Conservation (phyloP, 1,140 invertebrate genomes). For the Tetragonula clypearis region DNA sequence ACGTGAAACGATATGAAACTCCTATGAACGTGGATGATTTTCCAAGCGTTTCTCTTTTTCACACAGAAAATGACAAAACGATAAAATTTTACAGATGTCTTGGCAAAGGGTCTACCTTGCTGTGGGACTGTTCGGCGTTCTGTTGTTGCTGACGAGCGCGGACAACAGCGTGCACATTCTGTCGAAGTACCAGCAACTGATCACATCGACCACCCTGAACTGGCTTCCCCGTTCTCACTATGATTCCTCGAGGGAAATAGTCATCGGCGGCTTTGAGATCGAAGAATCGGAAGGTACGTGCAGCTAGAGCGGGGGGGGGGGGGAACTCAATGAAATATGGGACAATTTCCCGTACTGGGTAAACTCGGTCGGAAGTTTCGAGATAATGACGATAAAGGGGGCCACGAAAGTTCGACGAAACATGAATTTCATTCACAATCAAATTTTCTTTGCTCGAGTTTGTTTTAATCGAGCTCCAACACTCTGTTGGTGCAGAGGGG, state of each 20-base stretch:
- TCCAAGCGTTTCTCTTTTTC: no score
- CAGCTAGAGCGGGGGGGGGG: background rate
- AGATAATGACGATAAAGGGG: background rate
- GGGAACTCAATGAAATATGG: background rate
- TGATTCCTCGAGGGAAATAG: slow-evolving; percentile 80
- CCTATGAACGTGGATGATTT: no score
- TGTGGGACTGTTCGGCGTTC: slow-evolving; percentile 60
- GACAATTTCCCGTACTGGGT: no score
- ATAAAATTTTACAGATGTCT: slow-evolving; percentile 73
- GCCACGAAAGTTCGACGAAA: background rate
- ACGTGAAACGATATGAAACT: background rate
- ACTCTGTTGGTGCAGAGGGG: no score
- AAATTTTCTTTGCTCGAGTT: background rate
- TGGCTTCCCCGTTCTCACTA: slow-evolving; percentile 82
- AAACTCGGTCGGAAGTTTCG: background rate
- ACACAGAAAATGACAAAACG: slow-evolving; percentile 30
- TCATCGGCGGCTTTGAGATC: slow-evolving; percentile 83
- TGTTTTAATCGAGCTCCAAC: background rate
- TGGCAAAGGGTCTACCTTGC: slow-evolving; percentile 58
- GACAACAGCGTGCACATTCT: slow-evolving; percentile 80
- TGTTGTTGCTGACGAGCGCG: slow-evolving; percentile 66
- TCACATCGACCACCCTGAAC: slow-evolving; percentile 84
- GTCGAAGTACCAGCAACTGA: slow-evolving; percentile 77
- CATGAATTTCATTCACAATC: background rate
- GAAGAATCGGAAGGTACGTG: slow-evolving; percentile 65